A percentile compares a stretch with the other conserved stretches of the same genome.
Conservation (phyloP, 2,888 invertebrate species). For the Sminthurides aquaticus region DNA sequence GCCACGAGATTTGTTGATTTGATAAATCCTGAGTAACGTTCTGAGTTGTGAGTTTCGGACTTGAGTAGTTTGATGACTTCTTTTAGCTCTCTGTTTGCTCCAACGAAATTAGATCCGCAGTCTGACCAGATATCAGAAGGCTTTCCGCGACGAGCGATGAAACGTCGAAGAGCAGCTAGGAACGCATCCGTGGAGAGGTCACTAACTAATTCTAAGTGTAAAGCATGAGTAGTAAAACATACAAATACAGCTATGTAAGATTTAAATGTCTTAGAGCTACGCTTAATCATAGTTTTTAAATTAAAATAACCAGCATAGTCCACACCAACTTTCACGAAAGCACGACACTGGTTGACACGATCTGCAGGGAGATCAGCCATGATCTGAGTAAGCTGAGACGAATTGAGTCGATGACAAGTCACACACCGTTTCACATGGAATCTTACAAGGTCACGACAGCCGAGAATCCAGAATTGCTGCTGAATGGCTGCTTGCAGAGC, state of each 20-base stretch:
- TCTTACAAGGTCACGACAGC: no score
- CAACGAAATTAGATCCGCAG: no score
- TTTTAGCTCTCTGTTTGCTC: no score
- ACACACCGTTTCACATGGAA: no score
- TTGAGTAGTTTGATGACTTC: no score
- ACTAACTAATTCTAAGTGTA: not conserved
- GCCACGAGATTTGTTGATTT: no score
- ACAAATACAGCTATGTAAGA: not conserved
- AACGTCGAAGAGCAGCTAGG: not conserved
- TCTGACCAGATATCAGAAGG: not conserved
- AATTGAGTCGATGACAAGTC: no score
- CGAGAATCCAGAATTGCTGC: no score
- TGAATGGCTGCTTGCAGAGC: no score
- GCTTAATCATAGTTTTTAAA: not conserved
- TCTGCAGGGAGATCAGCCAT: not conserved
- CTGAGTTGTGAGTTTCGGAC: no score
- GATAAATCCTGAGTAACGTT: no score
- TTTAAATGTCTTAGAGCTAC: not conserved
- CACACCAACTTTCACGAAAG: not conserved
- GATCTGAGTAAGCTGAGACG: not conserved
- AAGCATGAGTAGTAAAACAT: not conserved
- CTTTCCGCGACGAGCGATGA: not conserved
- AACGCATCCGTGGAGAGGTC: not conserved
- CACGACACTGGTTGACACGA: not conserved
- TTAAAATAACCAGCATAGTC: conserved; percentile 1